Base-by-base conservation (phyloP, 2,888 invertebrate species). In the Meteorus cinctellus region DNA sequence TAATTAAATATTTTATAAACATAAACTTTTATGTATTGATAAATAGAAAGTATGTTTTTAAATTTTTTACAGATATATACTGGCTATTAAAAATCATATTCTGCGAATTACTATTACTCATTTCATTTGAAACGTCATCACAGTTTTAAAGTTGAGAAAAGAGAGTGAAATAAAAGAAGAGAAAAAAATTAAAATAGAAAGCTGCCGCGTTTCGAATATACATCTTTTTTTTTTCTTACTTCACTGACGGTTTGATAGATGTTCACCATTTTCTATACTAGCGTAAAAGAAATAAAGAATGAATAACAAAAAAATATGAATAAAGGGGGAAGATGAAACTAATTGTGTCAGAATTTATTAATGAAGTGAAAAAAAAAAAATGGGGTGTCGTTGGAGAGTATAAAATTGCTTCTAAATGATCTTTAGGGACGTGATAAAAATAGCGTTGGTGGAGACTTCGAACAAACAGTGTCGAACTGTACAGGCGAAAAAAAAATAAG, bases 391-490 rank as follows among this genome's bases (percentile, higher is more conserved):
- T 19, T 19, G 55, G 19, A 55, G 55, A 55, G 19, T 55, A 55
- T 55, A 19, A 55, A 55, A 55, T 48, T 48, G 48, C 48, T 48
- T 48, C n/a, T 48, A 14, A 48, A 48, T 48, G 48, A 48, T 55
- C 19, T n/a, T n/a, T 16, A 55, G 24, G 55, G 10, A 55, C 55
- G 55, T 24, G 55, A 55, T 19, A 55, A 55, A 55, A 55, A 55
- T 55, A 55, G 19, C 55, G 55, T 55, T 55, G 55, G 55, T 55
- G 16, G 48, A 41, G 41, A 48, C 27, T 48, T 24, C 62, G 65
- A 70, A 70, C 36, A 74, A 31, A 63, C 55, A 55, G 55, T 55
- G 19, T 55, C 55, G 55, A 55, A 55, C 55, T 55, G 8, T 63
- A 51, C 36, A 27, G 10, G 59, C 14, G 59, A 68, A 62, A 16